Evolutionary conservation across 2,888 invertebrate genomes (phyloP), one percentile per base, ranked within the genome.

Genomic region (Busseola fusca): DNA sequence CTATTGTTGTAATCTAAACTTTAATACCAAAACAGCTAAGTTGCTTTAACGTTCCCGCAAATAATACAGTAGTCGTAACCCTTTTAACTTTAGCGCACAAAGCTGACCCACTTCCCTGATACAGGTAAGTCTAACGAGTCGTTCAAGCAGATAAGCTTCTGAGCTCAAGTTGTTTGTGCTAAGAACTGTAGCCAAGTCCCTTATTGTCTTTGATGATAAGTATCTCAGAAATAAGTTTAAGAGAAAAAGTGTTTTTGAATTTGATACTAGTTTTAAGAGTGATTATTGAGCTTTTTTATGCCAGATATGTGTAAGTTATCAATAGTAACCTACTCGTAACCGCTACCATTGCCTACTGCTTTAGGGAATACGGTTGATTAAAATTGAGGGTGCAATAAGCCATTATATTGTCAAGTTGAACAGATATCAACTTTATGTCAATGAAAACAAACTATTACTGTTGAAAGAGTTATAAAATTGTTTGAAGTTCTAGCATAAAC

Each of bases 61-160:
- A 80, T 79, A 74, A 74, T 52, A 42, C 56, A 69, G 69, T n/a
- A 60, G 57, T 64, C 60, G 45, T 76, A 82, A 72, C 52, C 72
- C 83, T 82, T 76, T 76, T 66, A 84, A 84, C 40, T 83, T 74
- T 58, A 45, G 59, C 72, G 70, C 65, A 76, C 65, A 76, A 80
- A 80, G 80, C 66, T 80, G 83, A 84, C 77, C 85, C 62, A 80
- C 76, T 83, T 84, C 59, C 57, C 64, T 58, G 27, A 58, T 1
- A 59, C 73, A 75, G 80, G 84, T 82, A 75, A 54, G 18, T 62
- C 52, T 78, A 79, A 80, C 68, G 68, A 84, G 69, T 84, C 64
- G 52, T 63, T 65, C 63, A 64, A 58, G 58, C n/a, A 76, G 85
- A 80, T 83, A 83, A 83, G 72, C 42, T 58, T 58, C 54, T 30